phyloP scores from a whole-genome alignment of 2,797 vertebrate genomes.

The Tapera naevia region DNA sequence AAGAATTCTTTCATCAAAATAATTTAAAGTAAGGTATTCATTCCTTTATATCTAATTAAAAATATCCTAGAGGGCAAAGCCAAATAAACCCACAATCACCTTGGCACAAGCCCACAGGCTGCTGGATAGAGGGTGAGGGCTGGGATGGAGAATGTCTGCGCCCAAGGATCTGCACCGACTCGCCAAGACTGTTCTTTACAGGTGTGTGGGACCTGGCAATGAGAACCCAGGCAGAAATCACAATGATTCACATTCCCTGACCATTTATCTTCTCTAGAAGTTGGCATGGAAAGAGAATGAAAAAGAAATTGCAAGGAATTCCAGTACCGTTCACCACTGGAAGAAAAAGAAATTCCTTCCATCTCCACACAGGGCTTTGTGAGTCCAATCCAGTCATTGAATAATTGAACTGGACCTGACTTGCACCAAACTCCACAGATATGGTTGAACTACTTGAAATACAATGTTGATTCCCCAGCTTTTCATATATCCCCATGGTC shows the following conservation, averaged over 20 bases:
- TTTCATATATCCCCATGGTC: background rate
- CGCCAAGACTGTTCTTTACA: background rate
- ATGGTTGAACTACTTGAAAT: background rate
- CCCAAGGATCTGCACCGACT: background rate
- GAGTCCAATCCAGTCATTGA: background rate
- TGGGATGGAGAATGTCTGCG: background rate
- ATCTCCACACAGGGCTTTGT: background rate
- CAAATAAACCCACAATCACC: constrained; percentile 41
- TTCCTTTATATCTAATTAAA: constrained; percentile 45
- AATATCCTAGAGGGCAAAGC: constrained; percentile 13
- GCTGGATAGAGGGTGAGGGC: background rate
- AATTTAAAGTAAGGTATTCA: constrained; percentile 56
- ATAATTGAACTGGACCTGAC: background rate
- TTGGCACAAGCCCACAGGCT: background rate
- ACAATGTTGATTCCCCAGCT: background rate
- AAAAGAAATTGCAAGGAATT: background rate
- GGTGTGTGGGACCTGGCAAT: accelerated
- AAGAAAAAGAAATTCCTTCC: background rate
- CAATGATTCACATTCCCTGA: background rate
- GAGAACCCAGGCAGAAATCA: background rate
- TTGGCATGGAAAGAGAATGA: background rate
- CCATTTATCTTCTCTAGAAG: background rate
- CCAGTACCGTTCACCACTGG: background rate
- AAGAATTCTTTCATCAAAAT: constrained; percentile 54
- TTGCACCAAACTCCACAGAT: background rate